Evolutionary conservation across 2,797 vertebrate genomes (phyloP).

Genomic region (Ctenochaetus hawaiiensis): DNA sequence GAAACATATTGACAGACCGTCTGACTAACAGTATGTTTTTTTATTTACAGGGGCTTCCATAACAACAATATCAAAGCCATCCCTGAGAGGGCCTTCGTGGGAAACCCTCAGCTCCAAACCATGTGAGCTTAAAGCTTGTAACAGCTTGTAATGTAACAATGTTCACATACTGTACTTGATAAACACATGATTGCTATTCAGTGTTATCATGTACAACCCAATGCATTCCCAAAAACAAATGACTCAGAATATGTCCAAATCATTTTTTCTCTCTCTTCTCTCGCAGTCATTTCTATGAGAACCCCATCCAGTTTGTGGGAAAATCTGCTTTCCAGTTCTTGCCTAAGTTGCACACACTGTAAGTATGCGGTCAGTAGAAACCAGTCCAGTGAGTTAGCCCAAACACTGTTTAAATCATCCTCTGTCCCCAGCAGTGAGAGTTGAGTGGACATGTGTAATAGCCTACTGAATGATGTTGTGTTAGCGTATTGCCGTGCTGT

Average conservation of each 20-base stretch:
- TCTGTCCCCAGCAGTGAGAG: conserved; percentile 69
- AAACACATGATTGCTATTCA: conserved; percentile 37
- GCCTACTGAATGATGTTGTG: conserved; percentile 81
- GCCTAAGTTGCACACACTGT: conserved; percentile 96
- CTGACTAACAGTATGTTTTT: conserved; percentile 54
- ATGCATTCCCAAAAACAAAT: conserved; percentile 19
- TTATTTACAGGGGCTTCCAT: conserved; percentile 92
- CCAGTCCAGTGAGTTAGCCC: conserved; percentile 70
- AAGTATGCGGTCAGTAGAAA: conserved; percentile 83
- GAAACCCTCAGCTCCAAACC: conserved; percentile 95
- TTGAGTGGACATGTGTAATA: conserved; percentile 79
- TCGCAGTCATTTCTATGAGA: conserved; percentile 94
- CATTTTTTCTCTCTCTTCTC: conserved; percentile 15
- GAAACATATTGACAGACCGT: conserved; percentile 54
- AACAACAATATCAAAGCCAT: conserved; percentile 97
- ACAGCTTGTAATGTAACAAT: not conserved
- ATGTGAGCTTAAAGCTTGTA: conserved; percentile 89
- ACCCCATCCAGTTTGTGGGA: conserved; percentile 96
- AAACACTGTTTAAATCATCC: conserved; percentile 81
- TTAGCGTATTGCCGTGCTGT: conserved; percentile 71
- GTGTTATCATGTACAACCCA: conserved; percentile 25
- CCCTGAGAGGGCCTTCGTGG: conserved; percentile 94
- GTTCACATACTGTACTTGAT: conserved; percentile 27
- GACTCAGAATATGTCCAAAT: conserved; percentile 3
- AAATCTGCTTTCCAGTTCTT: conserved; percentile 95